phyloP scores from a whole-genome alignment of 2,113 vertebrate genomes.

The Thamnaconus septentrionalis region DNA sequence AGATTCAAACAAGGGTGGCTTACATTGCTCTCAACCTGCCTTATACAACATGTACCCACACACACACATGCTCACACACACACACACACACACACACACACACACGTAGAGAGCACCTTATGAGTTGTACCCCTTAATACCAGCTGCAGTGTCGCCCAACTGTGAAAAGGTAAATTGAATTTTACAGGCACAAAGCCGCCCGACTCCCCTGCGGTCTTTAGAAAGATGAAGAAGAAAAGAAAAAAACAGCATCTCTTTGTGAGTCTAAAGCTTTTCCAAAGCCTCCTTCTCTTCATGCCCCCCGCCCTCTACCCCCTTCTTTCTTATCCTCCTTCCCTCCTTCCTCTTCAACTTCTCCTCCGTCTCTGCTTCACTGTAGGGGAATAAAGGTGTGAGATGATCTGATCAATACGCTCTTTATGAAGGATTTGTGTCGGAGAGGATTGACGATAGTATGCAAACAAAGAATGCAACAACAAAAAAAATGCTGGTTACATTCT shows the following conservation, averaged over 20 bases:
- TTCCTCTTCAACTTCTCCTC: conserved; percentile 10
- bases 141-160: conserved; percentile 56
- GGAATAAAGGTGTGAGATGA: conserved; percentile 64
- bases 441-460: conserved; percentile 28
- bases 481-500: conserved; percentile 16
- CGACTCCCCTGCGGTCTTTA: conserved; percentile 63
- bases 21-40: too few species aligned
- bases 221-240: conserved; percentile 6
- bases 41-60: conserved; percentile 1
- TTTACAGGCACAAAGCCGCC: conserved; percentile 70
- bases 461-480: conserved; percentile 36
- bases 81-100: conserved; percentile 10
- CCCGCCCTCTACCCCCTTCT: conserved; percentile 22
- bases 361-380: conserved; percentile 45
- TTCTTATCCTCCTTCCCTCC: conserved; percentile 9
- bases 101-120: conserved; percentile 43
- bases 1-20: too few species aligned
- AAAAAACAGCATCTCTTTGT: conserved; percentile 61
- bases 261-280: conserved; percentile 69
- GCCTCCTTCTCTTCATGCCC: conserved; percentile 59
- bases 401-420: conserved; percentile 65
- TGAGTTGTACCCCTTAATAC: conserved; percentile 45
- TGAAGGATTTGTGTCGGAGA: conserved; percentile 63
- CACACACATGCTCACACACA: conserved; percentile 1
- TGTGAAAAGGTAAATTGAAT: conserved; percentile 75